phyloP scores from a whole-genome alignment of 2,888 invertebrate genomes.

The Leptinotarsa tumamoca region DNA sequence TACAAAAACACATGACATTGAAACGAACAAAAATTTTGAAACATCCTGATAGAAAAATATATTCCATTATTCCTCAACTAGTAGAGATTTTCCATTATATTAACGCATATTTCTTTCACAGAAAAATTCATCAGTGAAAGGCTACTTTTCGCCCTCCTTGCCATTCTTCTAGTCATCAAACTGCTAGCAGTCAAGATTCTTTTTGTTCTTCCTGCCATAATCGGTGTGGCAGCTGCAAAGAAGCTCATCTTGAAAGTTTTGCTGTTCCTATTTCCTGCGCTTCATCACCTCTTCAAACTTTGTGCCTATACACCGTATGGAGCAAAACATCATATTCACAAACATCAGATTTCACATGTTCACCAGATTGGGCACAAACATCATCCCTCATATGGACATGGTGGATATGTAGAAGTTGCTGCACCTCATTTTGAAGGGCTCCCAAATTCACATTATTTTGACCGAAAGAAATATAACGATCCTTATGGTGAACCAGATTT shows the following conservation, averaged over 20 bases:
- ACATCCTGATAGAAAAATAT: neutral
- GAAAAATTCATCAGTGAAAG: constrained; percentile 83
- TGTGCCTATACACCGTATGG: constrained; percentile 84
- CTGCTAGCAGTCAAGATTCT: constrained; percentile 83
- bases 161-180: constrained; percentile 82
- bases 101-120: constrained; percentile 65
- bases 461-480: constrained; percentile 27
- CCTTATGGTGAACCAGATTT: constrained; percentile 29
- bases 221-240: constrained; percentile 86
- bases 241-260: constrained; percentile 84
- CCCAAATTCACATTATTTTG: constrained; percentile 2
- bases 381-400: constrained; percentile 47
- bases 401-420: constrained; percentile 51
- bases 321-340: constrained; percentile 79
- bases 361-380: constrained; percentile 47
- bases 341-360: constrained; percentile 55
- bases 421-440: constrained; percentile 48
- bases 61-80: neutral
- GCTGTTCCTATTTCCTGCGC: constrained; percentile 84
- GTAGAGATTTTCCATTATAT: neutral
- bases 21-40: too few species aligned
- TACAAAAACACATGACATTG: too few species aligned
- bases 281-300: constrained; percentile 85
- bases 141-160: constrained; percentile 78
- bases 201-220: constrained; percentile 81